A percentile compares a stretch with the other conserved stretches of the same genome.
phyloP scores from a whole-genome alignment of 1,140 invertebrate species.

The Brachionus calyciflorus region DNA sequence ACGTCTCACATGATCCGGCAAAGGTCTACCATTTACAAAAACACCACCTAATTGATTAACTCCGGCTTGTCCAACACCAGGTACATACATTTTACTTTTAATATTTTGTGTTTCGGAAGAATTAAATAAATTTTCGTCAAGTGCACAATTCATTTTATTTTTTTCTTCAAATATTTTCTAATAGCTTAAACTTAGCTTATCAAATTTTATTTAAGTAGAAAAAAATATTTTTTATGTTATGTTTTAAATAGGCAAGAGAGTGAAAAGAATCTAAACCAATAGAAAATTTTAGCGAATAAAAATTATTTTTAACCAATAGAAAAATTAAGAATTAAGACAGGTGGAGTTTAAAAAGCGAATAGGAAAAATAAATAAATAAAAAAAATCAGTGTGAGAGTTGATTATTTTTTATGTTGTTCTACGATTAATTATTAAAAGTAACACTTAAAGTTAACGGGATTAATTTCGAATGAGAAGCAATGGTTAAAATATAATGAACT shows the following conservation, averaged over 20 bases:
- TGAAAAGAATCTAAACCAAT: too few relatives aligned
- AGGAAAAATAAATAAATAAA: too few relatives aligned
- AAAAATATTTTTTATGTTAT: not conserved
- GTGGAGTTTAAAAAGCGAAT: too few relatives aligned
- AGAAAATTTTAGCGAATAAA: too few relatives aligned
- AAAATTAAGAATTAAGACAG: too few relatives aligned
- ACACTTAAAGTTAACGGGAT: too few relatives aligned
- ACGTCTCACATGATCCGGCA: conserved; percentile 86
- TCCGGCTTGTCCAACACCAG: conserved; percentile 53
- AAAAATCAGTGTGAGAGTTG: too few relatives aligned
- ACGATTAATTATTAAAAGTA: too few relatives aligned
- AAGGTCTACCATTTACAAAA: conserved; percentile 88
- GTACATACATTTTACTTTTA: conserved; percentile 47
- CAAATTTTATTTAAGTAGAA: not conserved
- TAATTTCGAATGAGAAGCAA: not conserved
- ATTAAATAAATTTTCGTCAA: conserved; percentile 22
- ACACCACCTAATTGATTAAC: conserved; percentile 90
- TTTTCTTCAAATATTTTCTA: not conserved
- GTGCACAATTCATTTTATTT: conserved; percentile 28
- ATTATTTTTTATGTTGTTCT: too few relatives aligned
- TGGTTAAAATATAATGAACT: not conserved
- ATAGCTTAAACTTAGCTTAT: not conserved
- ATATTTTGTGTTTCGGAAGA: conserved; percentile 11
- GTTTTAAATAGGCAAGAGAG: too few relatives aligned
- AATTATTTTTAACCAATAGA: too few relatives aligned